Evolutionary conservation across 2,888 invertebrate genomes (phyloP), one percentile per base, ranked within the genome.

Genomic region (Thera britannica): DNA sequence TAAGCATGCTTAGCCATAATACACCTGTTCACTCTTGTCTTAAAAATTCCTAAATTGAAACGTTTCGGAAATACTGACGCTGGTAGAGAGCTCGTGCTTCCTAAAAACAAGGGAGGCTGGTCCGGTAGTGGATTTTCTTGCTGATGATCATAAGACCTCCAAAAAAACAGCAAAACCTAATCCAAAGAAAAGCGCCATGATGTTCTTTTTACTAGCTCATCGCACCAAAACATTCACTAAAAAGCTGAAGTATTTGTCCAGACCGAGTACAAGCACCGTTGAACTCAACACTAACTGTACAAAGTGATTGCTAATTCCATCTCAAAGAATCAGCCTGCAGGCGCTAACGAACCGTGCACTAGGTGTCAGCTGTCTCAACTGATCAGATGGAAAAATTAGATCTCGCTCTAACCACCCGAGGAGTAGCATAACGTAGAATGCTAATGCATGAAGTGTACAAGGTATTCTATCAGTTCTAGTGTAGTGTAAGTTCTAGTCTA

Each of bases 241-340:
- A 52, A 52, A 8, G 52, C 34, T 52, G 3, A 52, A 2, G 2
- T 46, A 9, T 9, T 46, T 46, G 44, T 9, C 44, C 44, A 49
- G 35, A 51, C 34, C 6, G 5, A 34, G n/a, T 44, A 54, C 44
- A 54, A 65, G 34, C 49, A 38, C 1, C 7, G 23, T 36, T 35
- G 65, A 59, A 52, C 51, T 62, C 54, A 54, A 52, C 58, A 83
- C 83, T 85, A 88, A 88, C 87, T 78, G 81, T 75, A 80, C 83
- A 86, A 87, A 88, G 85, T 84, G 86, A 89, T 89, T 88, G 89
- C 89, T 91, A 91, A 92, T 91, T 88, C 83, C 73, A 83, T 86
- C 82, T 85, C 85, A 86, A 89, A 90, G 88, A 85, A 88, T 90
- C 72, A 72, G 66, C 69, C 52, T 75, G 76, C 76, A 74, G 72